Evolutionary conservation across 1,140 invertebrate species (phyloP).

Genomic region (Drosophila azteca): DNA sequence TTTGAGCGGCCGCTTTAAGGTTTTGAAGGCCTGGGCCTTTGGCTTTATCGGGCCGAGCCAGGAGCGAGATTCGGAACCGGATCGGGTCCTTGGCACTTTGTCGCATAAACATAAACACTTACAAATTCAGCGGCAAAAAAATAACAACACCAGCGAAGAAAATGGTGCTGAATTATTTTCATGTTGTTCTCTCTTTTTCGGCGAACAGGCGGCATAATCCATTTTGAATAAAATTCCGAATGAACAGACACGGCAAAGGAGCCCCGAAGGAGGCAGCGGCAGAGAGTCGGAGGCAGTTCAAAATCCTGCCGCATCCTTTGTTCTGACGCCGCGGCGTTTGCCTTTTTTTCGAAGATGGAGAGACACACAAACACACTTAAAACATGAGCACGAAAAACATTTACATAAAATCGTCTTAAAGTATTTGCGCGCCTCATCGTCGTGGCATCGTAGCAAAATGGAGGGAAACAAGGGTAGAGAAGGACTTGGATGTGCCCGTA

Average conservation of each 20-base stretch:
- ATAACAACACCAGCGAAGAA: slow-evolving; percentile 19
- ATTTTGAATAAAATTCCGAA: slow-evolving; percentile 82
- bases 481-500: slow-evolving; percentile 59
- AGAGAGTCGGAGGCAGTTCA: slow-evolving; percentile 23
- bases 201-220: slow-evolving; percentile 66
- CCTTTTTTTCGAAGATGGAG: slow-evolving; percentile 64
- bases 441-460: too few relatives aligned
- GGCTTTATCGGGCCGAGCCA: slow-evolving; percentile 39
- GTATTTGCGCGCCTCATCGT: slow-evolving; percentile 79
- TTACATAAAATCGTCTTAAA: slow-evolving; percentile 82
- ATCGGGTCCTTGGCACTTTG: slow-evolving; percentile 51
- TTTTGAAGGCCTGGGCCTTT: not conserved
- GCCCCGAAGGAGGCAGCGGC: slow-evolving; percentile 7
- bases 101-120: slow-evolving; percentile 75
- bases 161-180: slow-evolving; percentile 51
- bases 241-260: slow-evolving; percentile 73
- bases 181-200: slow-evolving; percentile 36
- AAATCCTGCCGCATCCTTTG: slow-evolving; percentile 53
- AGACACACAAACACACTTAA: slow-evolving; percentile 75
- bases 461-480: slow-evolving; percentile 4
- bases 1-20: slow-evolving; percentile 66
- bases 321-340: slow-evolving; percentile 47
- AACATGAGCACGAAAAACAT: slow-evolving; percentile 82
- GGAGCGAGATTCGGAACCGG: slow-evolving; percentile 9
- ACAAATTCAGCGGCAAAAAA: slow-evolving; percentile 49